Evolutionary conservation across 2,113 vertebrate species (phyloP).

Genomic region (Anguilla rostrata): DNA sequence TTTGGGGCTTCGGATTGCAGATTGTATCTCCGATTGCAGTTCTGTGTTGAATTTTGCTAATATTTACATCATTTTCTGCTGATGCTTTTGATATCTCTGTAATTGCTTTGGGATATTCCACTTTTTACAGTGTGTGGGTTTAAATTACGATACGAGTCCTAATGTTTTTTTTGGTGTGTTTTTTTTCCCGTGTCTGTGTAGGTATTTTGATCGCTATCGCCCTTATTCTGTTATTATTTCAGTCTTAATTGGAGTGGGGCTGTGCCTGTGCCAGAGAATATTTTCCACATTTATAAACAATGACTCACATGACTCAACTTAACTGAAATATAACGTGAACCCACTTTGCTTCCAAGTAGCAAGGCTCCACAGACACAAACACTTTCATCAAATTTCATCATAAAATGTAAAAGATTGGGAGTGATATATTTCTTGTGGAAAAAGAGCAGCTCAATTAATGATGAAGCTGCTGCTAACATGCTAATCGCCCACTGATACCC

Average conservation of each 20-base stretch:
- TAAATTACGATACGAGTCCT: conserved; percentile 40
- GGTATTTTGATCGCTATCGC: background rate
- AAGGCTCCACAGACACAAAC: background rate
- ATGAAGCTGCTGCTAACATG: background rate
- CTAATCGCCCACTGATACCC: background rate
- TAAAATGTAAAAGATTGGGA: background rate
- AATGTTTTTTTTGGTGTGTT: conserved; percentile 44
- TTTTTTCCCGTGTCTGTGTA: background rate
- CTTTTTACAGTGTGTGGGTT: conserved; percentile 42
- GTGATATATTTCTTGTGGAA: background rate
- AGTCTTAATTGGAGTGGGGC: background rate
- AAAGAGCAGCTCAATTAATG: background rate
- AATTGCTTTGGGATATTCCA: conserved; percentile 58
- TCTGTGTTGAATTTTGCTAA: conserved; percentile 43
- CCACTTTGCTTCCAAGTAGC: background rate
- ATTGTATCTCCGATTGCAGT: conserved; percentile 46
- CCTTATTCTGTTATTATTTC: background rate
- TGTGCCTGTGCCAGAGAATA: background rate
- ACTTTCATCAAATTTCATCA: background rate
- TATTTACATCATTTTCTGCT: conserved; percentile 43
- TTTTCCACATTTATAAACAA: background rate
- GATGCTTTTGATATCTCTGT: conserved; percentile 47
- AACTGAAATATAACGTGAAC: background rate
- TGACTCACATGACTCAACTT: background rate
- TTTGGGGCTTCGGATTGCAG: conserved; percentile 45